Evolutionary conservation across 2,888 invertebrate genomes (phyloP), one percentile per base, ranked within the genome.

Genomic region (Chaetogeoica ovagalla): DNA sequence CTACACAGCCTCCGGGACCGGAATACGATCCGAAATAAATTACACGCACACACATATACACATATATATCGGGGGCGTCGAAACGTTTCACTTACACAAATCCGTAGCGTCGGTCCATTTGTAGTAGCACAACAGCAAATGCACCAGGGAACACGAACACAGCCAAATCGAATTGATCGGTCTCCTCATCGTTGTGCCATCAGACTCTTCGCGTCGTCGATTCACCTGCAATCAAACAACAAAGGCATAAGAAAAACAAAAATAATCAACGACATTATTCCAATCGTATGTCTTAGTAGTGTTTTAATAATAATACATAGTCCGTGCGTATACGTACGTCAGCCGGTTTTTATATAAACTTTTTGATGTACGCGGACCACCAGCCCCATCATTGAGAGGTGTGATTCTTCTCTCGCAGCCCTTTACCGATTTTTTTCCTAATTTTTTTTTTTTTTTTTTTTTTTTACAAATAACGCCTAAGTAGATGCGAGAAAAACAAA

Each of bases 101-200:
- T 79, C 79, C 21, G 79, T 79, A 11, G 79, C 79, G 30, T 71
- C 57, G 70, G 79, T 71, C 79, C 79, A 71, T 65, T 63, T 57
- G 63, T 21, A 17, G 21, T 6, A 21, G 13, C n/a, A 23, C 37
- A 39, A 21, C 43, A 15, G 17, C 65, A 39, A 21, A 21, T 5
- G 17, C 65, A 75, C 66, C 19, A 68, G 43, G 66, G 66, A 76
- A 23, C 66, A 68, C 59, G 66, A 76, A 43, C 75, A 68, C n/a
- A 76, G 68, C 75, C 79, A 71, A 79, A 79, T 11, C n/a, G 39
- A 79, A 63, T 65, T 65, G 63, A 71, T 79, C 71, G 79, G 71
- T 63, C 60, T 79, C 65, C 52, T 79, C 65, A 71, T 71, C 23
- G 79, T 55, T 57, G 57, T 79, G 79, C 79, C 79, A 79, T 79